Conservation (phyloP, 2,113 vertebrate species). For the Struthidea cinerea region DNA sequence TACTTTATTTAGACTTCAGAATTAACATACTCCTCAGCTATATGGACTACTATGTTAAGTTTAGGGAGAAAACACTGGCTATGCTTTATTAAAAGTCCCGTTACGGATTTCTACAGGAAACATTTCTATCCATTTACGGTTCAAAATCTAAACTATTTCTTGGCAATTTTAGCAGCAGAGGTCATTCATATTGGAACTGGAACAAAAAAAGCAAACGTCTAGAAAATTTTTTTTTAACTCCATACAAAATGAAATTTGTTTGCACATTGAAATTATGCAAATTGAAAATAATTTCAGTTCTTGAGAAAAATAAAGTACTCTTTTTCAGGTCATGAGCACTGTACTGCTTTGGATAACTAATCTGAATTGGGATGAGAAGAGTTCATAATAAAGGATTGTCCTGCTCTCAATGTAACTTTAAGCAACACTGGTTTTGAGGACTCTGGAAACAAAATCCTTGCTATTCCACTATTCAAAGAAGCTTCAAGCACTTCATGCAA, state of each 20-base stretch:
- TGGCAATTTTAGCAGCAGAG: not conserved
- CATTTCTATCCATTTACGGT: not conserved
- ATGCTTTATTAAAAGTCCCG: not conserved
- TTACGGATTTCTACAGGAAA: not conserved
- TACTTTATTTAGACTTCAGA: not conserved
- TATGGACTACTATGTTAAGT: not conserved
- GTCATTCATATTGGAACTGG: not conserved
- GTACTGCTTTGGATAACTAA: not conserved
- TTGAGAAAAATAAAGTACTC: not conserved
- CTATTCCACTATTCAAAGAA: not conserved
- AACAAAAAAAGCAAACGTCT: not conserved
- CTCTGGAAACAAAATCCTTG: not conserved
- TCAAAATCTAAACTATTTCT: not conserved
- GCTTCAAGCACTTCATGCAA: not conserved
- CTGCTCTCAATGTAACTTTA: not conserved
- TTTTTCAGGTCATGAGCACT: not conserved
- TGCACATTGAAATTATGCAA: not conserved
- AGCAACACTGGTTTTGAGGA: not conserved
- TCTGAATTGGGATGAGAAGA: not conserved
- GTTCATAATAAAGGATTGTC: not conserved
- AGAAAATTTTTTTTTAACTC: not conserved
- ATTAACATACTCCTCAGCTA: not conserved
- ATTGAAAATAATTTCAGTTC: not conserved
- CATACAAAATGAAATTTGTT: not conserved
- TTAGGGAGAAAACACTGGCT: not conserved